Evolutionary conservation across 1,140 invertebrate species (phyloP), one percentile per base, ranked within the genome.

Genomic region (Solenopsis invicta): DNA sequence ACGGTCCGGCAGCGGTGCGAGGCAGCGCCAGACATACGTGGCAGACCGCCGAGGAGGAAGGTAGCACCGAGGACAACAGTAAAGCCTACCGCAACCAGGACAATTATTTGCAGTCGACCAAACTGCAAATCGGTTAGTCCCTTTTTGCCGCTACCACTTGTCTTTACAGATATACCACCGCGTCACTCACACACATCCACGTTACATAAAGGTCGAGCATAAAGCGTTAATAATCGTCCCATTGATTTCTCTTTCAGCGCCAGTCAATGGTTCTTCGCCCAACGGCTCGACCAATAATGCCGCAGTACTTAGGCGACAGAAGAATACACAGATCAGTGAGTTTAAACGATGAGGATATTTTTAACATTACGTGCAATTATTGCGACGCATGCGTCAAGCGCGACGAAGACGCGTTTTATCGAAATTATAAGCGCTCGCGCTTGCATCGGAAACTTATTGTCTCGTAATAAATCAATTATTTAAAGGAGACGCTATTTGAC

Each of bases 221-320:
- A 74, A 84, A 84, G 69, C 80, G 80, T 84, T 84, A 84, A 84
- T 84, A 84, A 84, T 84, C 41, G 52, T 82, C 69, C 69, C 80
- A 84, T 84, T 84, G 80, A 75, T 84, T 84, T 84, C 69, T 84
- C 69, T 75, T 84, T 75, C 80, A 84, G 80, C 54, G n/a, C 41
- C 80, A 48, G 80, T 84, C 69, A 84, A 84, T 84, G 69, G 80
- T 84, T 84, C 69, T 71, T 84, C 80, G 4, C 48, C 76, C 48
- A 80, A 87, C 18, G 72, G 71, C 24, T 82, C 74, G 54, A 85
- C 86, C 34, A 92, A 90, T 54, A 95, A 96, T 91, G 96, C 96
- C 85, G 94, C 96, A 86, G 96, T 96, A 86, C 95, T 96, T 41
- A 95, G 96, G 93, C 95, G 96, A 94, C 96, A 96, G 92, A 96